Evolutionary conservation across 2,888 invertebrate species (phyloP), one percentile per base, ranked within the genome.

Genomic region (Argyresthia albistria): DNA sequence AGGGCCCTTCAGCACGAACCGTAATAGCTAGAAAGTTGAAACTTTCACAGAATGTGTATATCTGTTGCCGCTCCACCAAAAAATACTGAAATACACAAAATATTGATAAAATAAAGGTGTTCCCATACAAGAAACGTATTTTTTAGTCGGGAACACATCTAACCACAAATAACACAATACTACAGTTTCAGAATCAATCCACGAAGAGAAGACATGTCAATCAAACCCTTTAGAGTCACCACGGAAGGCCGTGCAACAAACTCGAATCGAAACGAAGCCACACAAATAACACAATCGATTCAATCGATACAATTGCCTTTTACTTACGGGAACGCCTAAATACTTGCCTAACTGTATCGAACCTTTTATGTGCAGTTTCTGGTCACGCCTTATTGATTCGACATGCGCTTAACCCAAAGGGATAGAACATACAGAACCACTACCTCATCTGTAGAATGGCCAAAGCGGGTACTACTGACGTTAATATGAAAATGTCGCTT

Each of bases 221-320:
- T 70, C 67, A 67, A 14, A 45, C 50, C 50, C 50, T 43, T 46
- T 54, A 10, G 6, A 57, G 55, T 57, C 59, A 59, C 60, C 59
- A 56, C 55, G 56, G 54, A 15, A 42, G 25, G 42, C 35, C 25
- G 46, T 6, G 36, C 10, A 43, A 42, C 46, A 46, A 53, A 39
- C 42, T 12, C 46, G 42, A 42, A 43, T 10, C 51, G 16, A 45
- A 52, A 52, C 45, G 45, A 15, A 42, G 43, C 43, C 48, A 14
- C 45, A 9, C 43, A 25, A 16, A 15, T 35, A n/a, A 43, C 60
- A 65, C 66, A 67, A 67, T 65, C 54, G 53, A 53, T 59, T 74
- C 76, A 76, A 78, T 73, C 73, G 73, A 72, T 60, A 74, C 79
- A 77, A 67, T 67, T 49, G 51, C 43, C 52, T 25, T 25, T 14